These are phyloP conservation scores for Brachionus plicatilis DNA, from an alignment of 1,140 invertebrate species.

Conservation along the genomic window DNA sequence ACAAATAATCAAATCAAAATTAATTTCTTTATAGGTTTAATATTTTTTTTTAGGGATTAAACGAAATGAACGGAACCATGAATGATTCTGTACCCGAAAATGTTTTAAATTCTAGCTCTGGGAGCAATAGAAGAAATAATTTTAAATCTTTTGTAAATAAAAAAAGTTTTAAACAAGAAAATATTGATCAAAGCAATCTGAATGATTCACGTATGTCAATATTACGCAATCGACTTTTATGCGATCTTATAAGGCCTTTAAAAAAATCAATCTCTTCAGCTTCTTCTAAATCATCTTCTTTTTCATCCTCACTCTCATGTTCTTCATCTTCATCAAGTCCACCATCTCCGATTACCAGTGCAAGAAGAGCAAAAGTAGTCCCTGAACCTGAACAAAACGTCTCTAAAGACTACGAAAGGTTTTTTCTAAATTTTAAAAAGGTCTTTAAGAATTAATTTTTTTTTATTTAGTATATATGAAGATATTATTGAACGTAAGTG, in stretches of 20 bases:
- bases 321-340: neutral
- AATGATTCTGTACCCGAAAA: neutral
- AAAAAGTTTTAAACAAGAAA: neutral
- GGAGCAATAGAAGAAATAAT: neutral
- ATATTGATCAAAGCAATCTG: neutral
- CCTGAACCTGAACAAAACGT: neutral
- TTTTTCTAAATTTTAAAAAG: neutral
- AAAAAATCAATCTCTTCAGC: neutral
- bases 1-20: neutral
- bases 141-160: neutral
- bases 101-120: neutral
- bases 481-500: neutral
- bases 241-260: neutral
- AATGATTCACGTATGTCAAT: neutral
- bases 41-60: neutral
- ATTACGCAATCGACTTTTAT: neutral
- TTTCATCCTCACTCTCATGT: neutral
- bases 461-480: slow-evolving; percentile 12
- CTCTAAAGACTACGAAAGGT: slow-evolving; percentile 7
- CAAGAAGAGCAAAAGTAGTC: neutral
- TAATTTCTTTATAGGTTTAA: neutral
- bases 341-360: neutral
- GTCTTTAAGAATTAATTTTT: neutral
- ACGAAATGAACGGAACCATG: neutral
- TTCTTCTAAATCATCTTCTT: neutral